These are phyloP conservation scores for Erpetoichthys calabaricus DNA, from an alignment of 2,797 vertebrate genomes.

Conservation along the genomic window DNA sequence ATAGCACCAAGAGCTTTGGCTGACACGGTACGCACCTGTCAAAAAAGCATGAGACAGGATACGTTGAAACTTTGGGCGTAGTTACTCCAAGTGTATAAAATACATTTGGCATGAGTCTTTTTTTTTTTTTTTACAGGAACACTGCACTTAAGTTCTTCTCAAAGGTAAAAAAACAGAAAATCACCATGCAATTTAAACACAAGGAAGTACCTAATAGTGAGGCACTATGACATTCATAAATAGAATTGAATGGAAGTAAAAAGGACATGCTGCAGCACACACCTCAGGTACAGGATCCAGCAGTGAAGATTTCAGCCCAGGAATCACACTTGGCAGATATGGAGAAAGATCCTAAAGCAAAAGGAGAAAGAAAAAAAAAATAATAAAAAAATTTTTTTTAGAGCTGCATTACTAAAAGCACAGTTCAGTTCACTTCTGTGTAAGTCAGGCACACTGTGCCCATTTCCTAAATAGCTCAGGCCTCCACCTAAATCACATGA, in stretches of 20 bases:
- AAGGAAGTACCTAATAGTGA: no score
- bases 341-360: slow-evolving; percentile 79
- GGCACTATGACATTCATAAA: no score
- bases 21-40: slow-evolving; percentile 86
- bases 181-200: no score
- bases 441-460: background rate
- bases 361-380: background rate
- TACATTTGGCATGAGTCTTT: no score
- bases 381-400: no score
- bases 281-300: slow-evolving; percentile 95
- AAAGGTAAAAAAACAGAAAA: no score
- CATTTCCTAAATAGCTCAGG: slow-evolving; percentile 12
- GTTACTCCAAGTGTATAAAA: background rate
- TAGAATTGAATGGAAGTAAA: no score
- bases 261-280: slow-evolving; percentile 15
- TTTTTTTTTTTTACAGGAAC: no score
- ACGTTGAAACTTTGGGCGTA: background rate
- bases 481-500: slow-evolving; percentile 22
- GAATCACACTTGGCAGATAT: slow-evolving; percentile 89
- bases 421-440: background rate
- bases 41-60: background rate
- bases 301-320: slow-evolving; percentile 85
- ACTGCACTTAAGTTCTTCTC: no score
- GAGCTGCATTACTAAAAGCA: background rate
- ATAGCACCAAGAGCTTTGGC: slow-evolving; percentile 95